Evolutionary conservation across 2,888 invertebrate genomes (phyloP), one percentile per base, ranked within the genome.

Genomic region (Proisotoma minuta): DNA sequence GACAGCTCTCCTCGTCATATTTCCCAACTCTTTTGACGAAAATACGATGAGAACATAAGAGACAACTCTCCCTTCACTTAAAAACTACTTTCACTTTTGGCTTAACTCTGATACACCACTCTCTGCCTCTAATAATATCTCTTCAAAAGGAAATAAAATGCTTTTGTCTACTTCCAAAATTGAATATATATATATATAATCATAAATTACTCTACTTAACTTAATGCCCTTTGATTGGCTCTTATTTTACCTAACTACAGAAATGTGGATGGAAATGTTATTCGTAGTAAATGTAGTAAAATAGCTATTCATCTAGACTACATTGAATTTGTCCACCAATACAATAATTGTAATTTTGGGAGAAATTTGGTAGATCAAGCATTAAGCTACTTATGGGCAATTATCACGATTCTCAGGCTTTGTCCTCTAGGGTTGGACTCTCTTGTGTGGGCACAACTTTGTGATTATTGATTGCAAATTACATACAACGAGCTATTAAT

Each of bases 1-100:
- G 63, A 63, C 63, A 63, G 59, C 59, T 59, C 43, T 54, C 53
- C 63, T 63, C 59, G 59, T 63, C 63, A 63, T 48, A 62, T 59
- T 63, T 59, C 59, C 4, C 18, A 43, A 20, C 10, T 43, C n/a
- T 3, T 48, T 53, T 2, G 40, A 20, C 29, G 29, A 54, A 23
- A 54, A 53, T 27, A 26, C 18, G 52, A 40, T 20, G 40, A 52
- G 22, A n/a, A 26, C n/a, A 39, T 28, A 48, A n/a, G 28, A 57
- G 48, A 57, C 20, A 27, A 57, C 26, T 18, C 18, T 52, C 40
- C 51, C 52, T 51, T 59, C 59, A 59, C 59, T 59, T 59, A 51
- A 59, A 50, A 49, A 39, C 52, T 59, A 39, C 22, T 51, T 52
- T 59, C 18, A 24, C 43, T 29, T 40, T 10, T 12, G 29, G 28